Evolutionary conservation across 1,140 invertebrate species (phyloP), one percentile per base, ranked within the genome.

Genomic region (Apis laboriosa): DNA sequence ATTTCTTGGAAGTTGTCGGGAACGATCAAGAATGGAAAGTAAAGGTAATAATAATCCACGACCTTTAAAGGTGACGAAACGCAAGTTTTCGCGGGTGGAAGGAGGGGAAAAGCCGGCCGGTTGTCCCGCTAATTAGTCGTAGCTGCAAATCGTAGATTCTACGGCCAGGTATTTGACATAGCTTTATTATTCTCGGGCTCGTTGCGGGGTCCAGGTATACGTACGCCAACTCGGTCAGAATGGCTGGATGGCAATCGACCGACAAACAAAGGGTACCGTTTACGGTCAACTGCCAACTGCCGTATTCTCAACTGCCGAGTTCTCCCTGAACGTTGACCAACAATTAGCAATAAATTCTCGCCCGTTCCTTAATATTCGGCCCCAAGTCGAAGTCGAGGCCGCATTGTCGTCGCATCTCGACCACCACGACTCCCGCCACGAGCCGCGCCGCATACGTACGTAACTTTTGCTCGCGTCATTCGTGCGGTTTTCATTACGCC

Each of bases 191-290:
- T 49, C 3, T 4, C 34, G 17, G 28, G 34, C 21, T 58, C 53
- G 55, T 80, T 70, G 55, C 74, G 34, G 58, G 19, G 51, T 43
- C 80, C 34, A 82, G 72, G 72, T 82, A 82, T 64, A 56, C 17
- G 34, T 15, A 43, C 34, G 34, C 34, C 34, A 43, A 9, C 71
- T 63, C 56, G 73, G 28, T 5, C 24, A 28, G 43, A 7, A 66
- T 7, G n/a, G 9, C 51, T 68, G 5, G 67, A 77, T 71, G 80
- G 24, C 58, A 28, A 76, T 83, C 74, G 82, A 80, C 74, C 53
- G 53, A 28, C 68, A 61, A 80, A 80, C 77, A 78, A 78, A 80
- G 76, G 66, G 61, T 55, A 8, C 64, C 43, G 61, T 66, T 81
- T 75, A 75, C 71, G 63, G 53, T 21, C n/a, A 58, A 58, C 53